Base-by-base conservation (phyloP, 2,888 invertebrate species). In the Hypolimnas misippus region DNA sequence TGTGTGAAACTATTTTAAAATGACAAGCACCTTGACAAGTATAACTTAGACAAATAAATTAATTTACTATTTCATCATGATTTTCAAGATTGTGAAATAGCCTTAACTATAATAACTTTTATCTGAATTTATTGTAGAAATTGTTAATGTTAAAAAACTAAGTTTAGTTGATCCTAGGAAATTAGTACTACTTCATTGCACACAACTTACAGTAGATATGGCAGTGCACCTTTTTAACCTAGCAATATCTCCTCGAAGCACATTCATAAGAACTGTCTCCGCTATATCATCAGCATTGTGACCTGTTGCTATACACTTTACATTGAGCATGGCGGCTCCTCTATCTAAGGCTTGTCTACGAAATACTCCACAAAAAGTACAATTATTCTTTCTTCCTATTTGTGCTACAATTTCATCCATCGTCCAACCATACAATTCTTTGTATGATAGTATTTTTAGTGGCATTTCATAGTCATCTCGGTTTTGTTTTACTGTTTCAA, bases 401-500 rank as follows among this genome's bases (percentile, higher is more conserved):
- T 96, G 95, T 46, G 93, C 94, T 0, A 99, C 99, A 83, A 99
- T 99, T 76, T 96, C 96, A 91, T 99, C 99, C 98, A 99, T 99
- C 3, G 99, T 99, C 99, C 99, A 99, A 0, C 99, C 99, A 91
- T 99, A 99, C 3, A 99, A 91, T 74, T 99, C 98, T 90, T 98
- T 96, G 80, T 99, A 99, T 0, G 99, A 99, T 6, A 99, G 92
- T 66, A 99, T 98, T 92, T 97, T 98, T 42, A 99, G 89, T 0
- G 98, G 96, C 91, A 99, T 95, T 74, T 95, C 94, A 91, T 99
- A 99, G 83, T 99, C 98, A 74, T 97, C 95, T 61, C 97, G 94
- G 82, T 99, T 99, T 80, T 96, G 94, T 82, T 98, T 97, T 0
- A 99, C 99, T 0, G 99, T 99, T 89, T 98, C 96, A 58, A 99